phyloP scores from a whole-genome alignment of 2,113 vertebrate species.

The Cnemophilus loriae region DNA sequence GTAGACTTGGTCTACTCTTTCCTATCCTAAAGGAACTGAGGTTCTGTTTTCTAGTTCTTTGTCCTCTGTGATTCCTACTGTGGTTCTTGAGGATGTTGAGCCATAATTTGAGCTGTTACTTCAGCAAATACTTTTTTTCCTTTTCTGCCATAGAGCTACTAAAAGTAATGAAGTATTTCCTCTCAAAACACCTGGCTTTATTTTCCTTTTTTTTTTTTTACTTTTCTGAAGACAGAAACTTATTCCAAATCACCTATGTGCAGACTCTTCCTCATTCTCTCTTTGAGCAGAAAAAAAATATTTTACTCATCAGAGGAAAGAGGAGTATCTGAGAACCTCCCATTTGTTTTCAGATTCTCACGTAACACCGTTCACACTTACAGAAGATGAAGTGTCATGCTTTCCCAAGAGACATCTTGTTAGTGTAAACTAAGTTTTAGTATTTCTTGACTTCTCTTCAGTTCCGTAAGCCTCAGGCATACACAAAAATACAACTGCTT shows the following conservation, averaged over 20 bases:
- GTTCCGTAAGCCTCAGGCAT: background rate
- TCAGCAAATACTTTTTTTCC: background rate
- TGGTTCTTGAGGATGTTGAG: background rate
- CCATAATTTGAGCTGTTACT: background rate
- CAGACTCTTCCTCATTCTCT: background rate
- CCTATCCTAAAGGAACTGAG: background rate
- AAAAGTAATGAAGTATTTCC: background rate
- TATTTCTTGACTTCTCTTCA: background rate
- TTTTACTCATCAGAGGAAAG: background rate
- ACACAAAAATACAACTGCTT: background rate
- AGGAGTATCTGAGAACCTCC: background rate
- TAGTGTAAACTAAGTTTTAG: background rate
- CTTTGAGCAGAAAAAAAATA: background rate
- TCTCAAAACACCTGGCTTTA: background rate
- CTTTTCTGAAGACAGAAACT: background rate
- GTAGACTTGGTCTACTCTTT: background rate
- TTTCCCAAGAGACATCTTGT: background rate
- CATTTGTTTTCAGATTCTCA: background rate
- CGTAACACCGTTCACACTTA: rapidly evolving
- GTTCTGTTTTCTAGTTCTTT: background rate
- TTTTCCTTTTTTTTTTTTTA: background rate
- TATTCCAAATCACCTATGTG: background rate
- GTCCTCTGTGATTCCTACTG: background rate
- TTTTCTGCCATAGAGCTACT: background rate
- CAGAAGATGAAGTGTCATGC: background rate